These are phyloP conservation scores for Cyclophora punctaria DNA, from an alignment of 2,888 invertebrate genomes.

Conservation along the genomic window DNA sequence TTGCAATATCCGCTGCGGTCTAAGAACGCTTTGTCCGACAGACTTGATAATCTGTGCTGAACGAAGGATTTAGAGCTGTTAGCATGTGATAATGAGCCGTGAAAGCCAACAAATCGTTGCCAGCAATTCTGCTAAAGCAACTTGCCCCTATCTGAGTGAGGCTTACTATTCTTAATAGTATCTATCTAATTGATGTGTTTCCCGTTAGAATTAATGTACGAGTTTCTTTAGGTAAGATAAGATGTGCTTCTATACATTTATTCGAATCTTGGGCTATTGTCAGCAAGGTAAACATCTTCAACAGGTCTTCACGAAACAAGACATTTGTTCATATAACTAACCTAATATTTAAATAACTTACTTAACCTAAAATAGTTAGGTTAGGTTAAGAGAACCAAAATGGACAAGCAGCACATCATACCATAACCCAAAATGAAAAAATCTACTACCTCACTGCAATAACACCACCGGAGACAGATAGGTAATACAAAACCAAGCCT, in stretches of 20 bases:
- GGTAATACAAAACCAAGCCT: slow-evolving; percentile 6
- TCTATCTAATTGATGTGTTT: background rate
- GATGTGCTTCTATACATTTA: too few relatives aligned
- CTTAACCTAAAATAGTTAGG: too few relatives aligned
- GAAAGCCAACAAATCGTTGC: slow-evolving; percentile 19
- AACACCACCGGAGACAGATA: background rate
- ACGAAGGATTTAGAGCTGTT: slow-evolving; percentile 18
- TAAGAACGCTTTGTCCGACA: slow-evolving; percentile 18
- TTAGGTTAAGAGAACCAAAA: too few relatives aligned
- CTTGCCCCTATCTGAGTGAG: slow-evolving; percentile 6
- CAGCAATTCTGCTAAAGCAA: slow-evolving; percentile 12
- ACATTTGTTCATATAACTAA: too few relatives aligned
- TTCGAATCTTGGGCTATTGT: too few relatives aligned
- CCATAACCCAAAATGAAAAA: too few relatives aligned
- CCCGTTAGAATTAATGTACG: too few relatives aligned
- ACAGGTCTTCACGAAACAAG: too few relatives aligned
- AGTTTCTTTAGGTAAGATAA: too few relatives aligned
- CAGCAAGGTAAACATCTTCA: too few relatives aligned
- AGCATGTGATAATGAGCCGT: slow-evolving; percentile 24
- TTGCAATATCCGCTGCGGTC: slow-evolving; percentile 32
- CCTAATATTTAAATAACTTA: too few relatives aligned
- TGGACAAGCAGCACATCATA: too few relatives aligned
- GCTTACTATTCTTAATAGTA: background rate
- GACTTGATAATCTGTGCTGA: slow-evolving; percentile 20
- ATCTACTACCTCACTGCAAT: background rate